Base-by-base conservation (phyloP, 2,888 invertebrate species). In the Brachyptera risi region DNA sequence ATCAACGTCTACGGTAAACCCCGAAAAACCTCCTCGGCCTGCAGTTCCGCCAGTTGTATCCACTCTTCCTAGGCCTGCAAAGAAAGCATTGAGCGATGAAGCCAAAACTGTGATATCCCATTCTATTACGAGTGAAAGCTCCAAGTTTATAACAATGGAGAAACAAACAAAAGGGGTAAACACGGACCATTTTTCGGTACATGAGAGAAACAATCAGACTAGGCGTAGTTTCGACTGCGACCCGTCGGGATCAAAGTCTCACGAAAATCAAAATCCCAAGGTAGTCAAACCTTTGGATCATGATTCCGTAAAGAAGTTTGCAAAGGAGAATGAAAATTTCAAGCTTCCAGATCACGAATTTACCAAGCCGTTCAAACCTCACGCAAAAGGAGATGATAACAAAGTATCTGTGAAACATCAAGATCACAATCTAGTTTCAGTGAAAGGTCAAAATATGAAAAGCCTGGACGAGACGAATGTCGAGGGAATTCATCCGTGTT, bases 1-100 rank as follows among this genome's bases (percentile, higher is more conserved):
- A n/a, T n/a, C n/a, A n/a, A n/a, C n/a, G n/a, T n/a, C n/a, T n/a
- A n/a, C n/a, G n/a, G n/a, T n/a, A n/a, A 59, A 17, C 21, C 84
- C 84, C 1, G 83, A 84, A n/a, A 85, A 85, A 68, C 85, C 85
- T 1, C 85, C 85, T 4, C 74, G 85, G 56, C 84, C 83, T 4
- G 75, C 81, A 19, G 72, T 78, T 31, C 80, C 81, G 1, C 80
- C 79, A 1, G 72, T 78, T 13, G 77, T 79, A 62, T 76, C 83
- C 56, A 85, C 85, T 0, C 78, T 85, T 38, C 85, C 83, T 71
- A 75, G 85, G 35, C 79, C 80, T 3, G 81, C 82, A 21, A 82
- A 83, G 71, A 76, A 79, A 64, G 76, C 68, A 67, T 79, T 78
- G 60, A 72, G 71, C 63, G 81, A 80, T 61, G 73, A 79, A 64